phyloP scores from a whole-genome alignment of 2,888 invertebrate genomes.

The Coleophora flavipennella region DNA sequence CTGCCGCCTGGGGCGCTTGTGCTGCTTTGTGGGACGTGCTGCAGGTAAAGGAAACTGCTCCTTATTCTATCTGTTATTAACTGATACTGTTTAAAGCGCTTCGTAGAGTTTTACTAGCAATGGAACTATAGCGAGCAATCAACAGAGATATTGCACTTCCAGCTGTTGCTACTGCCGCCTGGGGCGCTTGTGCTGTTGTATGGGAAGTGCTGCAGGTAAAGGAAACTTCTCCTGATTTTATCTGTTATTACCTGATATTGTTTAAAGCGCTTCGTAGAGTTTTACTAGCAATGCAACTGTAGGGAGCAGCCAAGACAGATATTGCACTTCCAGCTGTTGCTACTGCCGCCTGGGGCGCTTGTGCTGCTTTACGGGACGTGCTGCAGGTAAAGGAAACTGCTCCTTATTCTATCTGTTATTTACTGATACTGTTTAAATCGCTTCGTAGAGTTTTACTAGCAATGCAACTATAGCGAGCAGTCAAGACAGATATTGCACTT shows the following conservation, averaged over 20 bases:
- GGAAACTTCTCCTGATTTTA: no score
- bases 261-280: no score
- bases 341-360: conserved; percentile 89
- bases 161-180: conserved; percentile 87
- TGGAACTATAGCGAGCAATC: conserved; percentile 85
- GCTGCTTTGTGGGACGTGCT: conserved; percentile 88
- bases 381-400: conserved; percentile 48
- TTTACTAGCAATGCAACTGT: conserved; percentile 82
- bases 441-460: no score
- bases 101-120: no score
- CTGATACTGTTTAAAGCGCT: no score
- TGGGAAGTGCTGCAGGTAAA: conserved; percentile 81
- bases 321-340: conserved; percentile 87
- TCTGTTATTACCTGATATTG: no score
- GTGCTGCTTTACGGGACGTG: conserved; percentile 89
- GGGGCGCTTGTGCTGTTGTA: conserved; percentile 89
- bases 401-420: no score
- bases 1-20: conserved; percentile 90
- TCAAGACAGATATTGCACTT: conserved; percentile 84
- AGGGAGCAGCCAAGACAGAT: conserved; percentile 87
- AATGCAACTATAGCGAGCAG: conserved; percentile 84
- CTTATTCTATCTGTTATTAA: no score
- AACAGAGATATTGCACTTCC: conserved; percentile 86
- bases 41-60: conserved; percentile 39
- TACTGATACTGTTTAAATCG: no score